phyloP scores from a whole-genome alignment of 2,797 vertebrate genomes.

The Tapera naevia region DNA sequence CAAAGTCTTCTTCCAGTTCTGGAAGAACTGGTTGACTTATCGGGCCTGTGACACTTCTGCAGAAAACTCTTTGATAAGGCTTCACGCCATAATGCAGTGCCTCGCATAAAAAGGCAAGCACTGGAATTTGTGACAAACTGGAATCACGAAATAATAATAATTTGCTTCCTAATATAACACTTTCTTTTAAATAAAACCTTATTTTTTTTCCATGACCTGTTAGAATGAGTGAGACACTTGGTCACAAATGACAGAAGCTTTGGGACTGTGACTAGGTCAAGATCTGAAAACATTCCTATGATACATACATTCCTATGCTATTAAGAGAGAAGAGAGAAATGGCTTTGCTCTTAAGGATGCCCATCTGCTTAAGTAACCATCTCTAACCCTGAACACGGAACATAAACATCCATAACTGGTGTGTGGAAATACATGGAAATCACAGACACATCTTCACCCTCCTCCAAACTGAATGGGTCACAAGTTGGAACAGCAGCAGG shows the following conservation, averaged over 20 bases:
- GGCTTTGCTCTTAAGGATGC: not conserved
- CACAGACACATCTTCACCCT: not conserved
- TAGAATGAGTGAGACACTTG: not conserved
- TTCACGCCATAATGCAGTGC: accelerated
- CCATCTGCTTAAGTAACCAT: not conserved
- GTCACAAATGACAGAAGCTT: not conserved
- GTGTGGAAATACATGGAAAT: not conserved
- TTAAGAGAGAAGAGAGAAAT: not conserved
- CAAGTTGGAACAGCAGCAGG: not conserved
- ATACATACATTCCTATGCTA: not conserved
- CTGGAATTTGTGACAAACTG: not conserved
- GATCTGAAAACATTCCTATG: not conserved
- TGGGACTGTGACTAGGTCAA: not conserved
- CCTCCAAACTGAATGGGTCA: not conserved
- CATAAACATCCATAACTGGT: not conserved
- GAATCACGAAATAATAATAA: not conserved
- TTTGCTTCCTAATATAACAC: not conserved
- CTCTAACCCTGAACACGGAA: not conserved
- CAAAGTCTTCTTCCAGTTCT: not conserved
- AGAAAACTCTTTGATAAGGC: not conserved
- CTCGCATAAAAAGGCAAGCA: not conserved
- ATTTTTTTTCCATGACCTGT: not conserved
- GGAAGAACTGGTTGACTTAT: not conserved
- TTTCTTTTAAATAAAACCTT: not conserved
- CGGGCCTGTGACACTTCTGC: not conserved